These are phyloP conservation scores for Ferrisia virgata DNA, from an alignment of 2,888 invertebrate species.

Conservation along the genomic window DNA sequence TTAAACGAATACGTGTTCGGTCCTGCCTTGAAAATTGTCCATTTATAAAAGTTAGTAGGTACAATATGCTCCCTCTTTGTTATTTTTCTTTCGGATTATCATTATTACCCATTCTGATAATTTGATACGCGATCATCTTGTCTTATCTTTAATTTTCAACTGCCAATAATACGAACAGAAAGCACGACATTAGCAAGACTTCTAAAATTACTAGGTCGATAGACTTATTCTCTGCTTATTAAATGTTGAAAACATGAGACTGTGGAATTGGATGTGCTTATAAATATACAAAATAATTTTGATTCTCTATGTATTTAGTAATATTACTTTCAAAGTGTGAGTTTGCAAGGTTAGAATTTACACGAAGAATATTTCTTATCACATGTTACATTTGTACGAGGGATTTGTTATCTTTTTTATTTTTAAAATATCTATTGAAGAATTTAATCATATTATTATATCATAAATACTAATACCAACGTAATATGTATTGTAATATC, in stretches of 20 bases:
- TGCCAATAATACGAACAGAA: neutral
- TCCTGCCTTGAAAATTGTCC: too few relatives aligned
- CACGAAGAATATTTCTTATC: neutral
- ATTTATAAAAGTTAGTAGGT: too few relatives aligned
- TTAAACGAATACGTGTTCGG: too few relatives aligned
- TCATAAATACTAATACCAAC: too few relatives aligned
- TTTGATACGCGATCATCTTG: neutral
- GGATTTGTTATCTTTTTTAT: neutral
- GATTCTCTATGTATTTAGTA: neutral
- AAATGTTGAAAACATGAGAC: neutral
- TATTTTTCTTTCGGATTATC: too few relatives aligned
- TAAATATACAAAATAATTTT: neutral
- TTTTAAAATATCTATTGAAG: neutral
- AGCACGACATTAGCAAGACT: too few relatives aligned
- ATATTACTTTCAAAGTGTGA: too few relatives aligned
- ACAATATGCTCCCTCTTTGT: too few relatives aligned
- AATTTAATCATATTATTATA: slow-evolving; percentile 21
- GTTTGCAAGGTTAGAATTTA: slow-evolving; percentile 11
- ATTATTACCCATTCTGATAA: neutral
- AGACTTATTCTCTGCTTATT: too few relatives aligned
- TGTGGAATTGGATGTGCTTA: neutral
- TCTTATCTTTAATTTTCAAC: neutral
- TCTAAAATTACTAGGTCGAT: too few relatives aligned
- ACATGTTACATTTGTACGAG: neutral
- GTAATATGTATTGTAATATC: neutral